Evolutionary conservation across 2,113 vertebrate species (phyloP), one percentile per base, ranked within the genome.

Genomic region (Erpornis zantholeuca): DNA sequence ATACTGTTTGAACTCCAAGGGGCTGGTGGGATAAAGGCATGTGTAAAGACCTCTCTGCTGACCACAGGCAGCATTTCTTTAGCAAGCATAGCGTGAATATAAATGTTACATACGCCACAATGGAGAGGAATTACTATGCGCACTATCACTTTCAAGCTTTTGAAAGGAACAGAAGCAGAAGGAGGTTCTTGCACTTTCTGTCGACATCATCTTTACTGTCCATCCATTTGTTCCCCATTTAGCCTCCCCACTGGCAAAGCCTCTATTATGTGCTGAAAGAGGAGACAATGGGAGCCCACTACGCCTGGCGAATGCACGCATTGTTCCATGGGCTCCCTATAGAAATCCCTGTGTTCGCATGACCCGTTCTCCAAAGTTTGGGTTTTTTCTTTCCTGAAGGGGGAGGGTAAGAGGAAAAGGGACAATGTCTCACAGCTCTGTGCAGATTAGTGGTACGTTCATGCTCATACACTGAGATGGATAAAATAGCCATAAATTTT

Each of bases 271-370:
- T 42, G 44, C 40, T 36, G 10, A 28, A n/a, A 82, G 68, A 50
- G 0, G 12, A 80, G 82, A 93, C 90, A 79, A 78, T 75, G 52
- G 91, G 65, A 94, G 38, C 66, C 64, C 59, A 54, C 81, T 72
- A 38, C 0, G 10, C 9, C 6, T 5, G 1, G 36, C 9, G 0
- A 91, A 84, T 63, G 36, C 6, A 0, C 0, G 1, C 71, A 56
- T 88, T 95, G 86, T 93, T 92, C 77, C 66, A 11, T 0, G 1
- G 81, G 36, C 29, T 94, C 69, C 76, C 80, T 84, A 36, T 71
- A 78, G 73, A 94, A 96, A 85, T 52, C 85, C 52, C 52, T 52
- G 63, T 1, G 0, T 49, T 71, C 0, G 2, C 76, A 64, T 92
- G 75, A 81, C 83, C 75, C 8, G 0, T 57, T 95, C 92, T 85